Evolutionary conservation across 2,797 vertebrate genomes (phyloP).

Genomic region (Spatula versicolor): DNA sequence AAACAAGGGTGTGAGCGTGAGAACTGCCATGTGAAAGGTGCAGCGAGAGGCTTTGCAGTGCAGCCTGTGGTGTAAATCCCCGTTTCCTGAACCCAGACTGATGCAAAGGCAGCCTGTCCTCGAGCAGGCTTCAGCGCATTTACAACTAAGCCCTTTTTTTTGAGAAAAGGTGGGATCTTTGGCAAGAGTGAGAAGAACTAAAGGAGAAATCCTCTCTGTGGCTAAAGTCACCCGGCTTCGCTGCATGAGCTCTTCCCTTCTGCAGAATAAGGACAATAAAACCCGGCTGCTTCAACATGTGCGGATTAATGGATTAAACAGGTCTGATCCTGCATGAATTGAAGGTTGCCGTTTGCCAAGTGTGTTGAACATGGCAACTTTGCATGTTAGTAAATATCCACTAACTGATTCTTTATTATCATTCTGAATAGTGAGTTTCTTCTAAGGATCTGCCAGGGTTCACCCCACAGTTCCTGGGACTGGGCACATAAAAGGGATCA

Average conservation of each 20-base stretch:
- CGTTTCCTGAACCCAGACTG: neutral
- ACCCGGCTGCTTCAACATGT: slow-evolving; percentile 3
- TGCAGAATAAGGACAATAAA: slow-evolving; percentile 12
- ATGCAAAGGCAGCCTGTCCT: neutral
- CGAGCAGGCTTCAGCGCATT: neutral
- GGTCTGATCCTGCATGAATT: slow-evolving; percentile 44
- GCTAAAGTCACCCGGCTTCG: neutral
- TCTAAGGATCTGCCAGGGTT: neutral
- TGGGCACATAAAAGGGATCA: neutral
- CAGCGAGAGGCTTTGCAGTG: neutral
- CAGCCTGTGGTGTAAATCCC: neutral
- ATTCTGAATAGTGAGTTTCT: neutral
- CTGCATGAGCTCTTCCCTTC: slow-evolving; percentile 1
- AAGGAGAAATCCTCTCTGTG: neutral
- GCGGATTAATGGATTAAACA: slow-evolving; percentile 57
- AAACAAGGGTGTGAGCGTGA: slow-evolving; percentile 23
- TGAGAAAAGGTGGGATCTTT: neutral
- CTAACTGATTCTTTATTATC: neutral
- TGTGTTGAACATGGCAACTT: neutral
- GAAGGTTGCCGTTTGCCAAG: neutral
- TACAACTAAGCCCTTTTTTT: neutral
- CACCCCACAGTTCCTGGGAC: neutral
- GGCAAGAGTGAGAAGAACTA: neutral
- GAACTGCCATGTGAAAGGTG: neutral
- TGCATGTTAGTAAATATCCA: neutral